These are phyloP conservation scores for Babyrousa celebensis DNA, from an alignment of 2,797 vertebrate species.

Conservation along the genomic window DNA sequence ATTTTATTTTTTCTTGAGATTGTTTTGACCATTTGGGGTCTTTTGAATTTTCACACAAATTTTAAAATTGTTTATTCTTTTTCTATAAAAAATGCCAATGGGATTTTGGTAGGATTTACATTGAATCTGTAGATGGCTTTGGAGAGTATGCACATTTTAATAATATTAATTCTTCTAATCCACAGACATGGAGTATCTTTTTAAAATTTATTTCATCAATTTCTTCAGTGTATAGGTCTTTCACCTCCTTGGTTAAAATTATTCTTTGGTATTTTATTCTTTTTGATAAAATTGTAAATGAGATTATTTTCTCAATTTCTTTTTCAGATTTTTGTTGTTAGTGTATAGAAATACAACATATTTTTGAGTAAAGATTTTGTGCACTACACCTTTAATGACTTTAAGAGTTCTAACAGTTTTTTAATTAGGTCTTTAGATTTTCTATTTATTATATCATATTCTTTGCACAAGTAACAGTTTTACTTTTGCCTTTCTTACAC, in stretches of 20 bases:
- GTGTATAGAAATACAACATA: not conserved
- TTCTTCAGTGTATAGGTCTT: not conserved
- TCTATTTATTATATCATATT: not conserved
- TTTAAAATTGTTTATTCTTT: not conserved
- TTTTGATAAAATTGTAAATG: not conserved
- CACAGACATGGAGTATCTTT: not conserved
- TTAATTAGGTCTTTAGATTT: not conserved
- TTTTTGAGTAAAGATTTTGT: not conserved
- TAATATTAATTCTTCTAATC: slow-evolving; percentile 13
- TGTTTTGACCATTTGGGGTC: not conserved
- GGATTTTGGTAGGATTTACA: not conserved
- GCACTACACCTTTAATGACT: not conserved
- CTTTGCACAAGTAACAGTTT: not conserved
- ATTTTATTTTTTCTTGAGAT: not conserved
- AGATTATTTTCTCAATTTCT: not conserved
- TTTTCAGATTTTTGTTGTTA: slow-evolving; percentile 15
- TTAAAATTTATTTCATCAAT: not conserved
- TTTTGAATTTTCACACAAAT: not conserved
- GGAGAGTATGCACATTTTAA: not conserved
- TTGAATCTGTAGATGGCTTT: not conserved
- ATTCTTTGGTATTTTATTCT: not conserved
- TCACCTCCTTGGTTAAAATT: not conserved
- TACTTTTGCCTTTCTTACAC: not conserved
- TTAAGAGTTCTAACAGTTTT: not conserved
- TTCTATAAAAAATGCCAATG: not conserved